These are phyloP conservation scores for Danaus chrysippus DNA, from an alignment of 2,888 invertebrate genomes.

Conservation along the genomic window DNA sequence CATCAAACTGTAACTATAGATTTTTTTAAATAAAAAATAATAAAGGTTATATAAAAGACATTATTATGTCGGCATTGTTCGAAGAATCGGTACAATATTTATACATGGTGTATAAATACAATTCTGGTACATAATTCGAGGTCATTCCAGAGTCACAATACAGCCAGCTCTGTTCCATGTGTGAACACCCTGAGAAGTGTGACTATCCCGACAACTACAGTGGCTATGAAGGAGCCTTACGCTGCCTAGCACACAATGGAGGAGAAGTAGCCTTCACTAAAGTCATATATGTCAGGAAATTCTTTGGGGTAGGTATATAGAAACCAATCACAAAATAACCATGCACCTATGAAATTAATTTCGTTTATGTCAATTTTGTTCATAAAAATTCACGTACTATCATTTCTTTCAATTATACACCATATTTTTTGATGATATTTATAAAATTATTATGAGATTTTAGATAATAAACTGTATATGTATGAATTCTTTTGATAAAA, in stretches of 20 bases:
- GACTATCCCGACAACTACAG: slow-evolving; percentile 91
- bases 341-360: neutral
- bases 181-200: slow-evolving; percentile 86
- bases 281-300: slow-evolving; percentile 87
- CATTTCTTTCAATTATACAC: neutral
- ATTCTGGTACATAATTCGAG: neutral
- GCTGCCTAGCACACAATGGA: slow-evolving; percentile 88
- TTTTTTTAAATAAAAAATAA: too few species aligned
- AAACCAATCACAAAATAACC: neutral
- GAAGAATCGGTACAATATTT: neutral
- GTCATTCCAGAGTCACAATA: slow-evolving; percentile 82
- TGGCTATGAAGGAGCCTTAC: slow-evolving; percentile 91
- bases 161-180: slow-evolving; percentile 87
- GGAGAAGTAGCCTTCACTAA: slow-evolving; percentile 94
- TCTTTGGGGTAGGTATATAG: slow-evolving; percentile 82
- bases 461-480: too few species aligned
- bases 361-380: neutral
- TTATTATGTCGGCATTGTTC: neutral
- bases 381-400: neutral
- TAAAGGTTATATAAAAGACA: neutral
- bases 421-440: too few species aligned
- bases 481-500: too few species aligned
- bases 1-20: too few species aligned
- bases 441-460: too few species aligned
- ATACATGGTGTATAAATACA: neutral